A percentile compares a stretch with the other conserved stretches of the same genome.
phyloP scores from a whole-genome alignment of 2,888 invertebrate genomes.

The Bellardia pandia region DNA sequence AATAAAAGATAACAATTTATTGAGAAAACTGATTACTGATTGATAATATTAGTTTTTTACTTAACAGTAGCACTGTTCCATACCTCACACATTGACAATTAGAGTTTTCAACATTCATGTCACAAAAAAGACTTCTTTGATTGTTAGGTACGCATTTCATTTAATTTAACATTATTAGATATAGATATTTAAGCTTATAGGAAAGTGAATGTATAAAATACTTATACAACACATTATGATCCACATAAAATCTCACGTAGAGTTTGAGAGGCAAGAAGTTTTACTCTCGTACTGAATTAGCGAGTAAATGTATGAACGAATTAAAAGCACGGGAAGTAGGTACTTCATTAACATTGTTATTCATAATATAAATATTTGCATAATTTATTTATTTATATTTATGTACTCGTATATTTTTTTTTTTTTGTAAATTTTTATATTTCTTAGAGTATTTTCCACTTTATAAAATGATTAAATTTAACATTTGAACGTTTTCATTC shows the following conservation, averaged over 20 bases:
- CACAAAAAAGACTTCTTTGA: slow-evolving; percentile 5
- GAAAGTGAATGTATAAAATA: slow-evolving; percentile 23
- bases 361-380: slow-evolving; percentile 54
- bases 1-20: too few species aligned
- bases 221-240: neutral
- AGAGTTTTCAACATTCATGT: slow-evolving; percentile 18
- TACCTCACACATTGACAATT: neutral
- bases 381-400: slow-evolving; percentile 40
- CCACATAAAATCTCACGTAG: neutral
- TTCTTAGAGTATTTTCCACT: neutral
- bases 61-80: neutral
- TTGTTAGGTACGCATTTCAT: slow-evolving; percentile 12
- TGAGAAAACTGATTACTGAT: too few species aligned
- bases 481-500: neutral
- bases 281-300: neutral
- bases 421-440: too few species aligned
- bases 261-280: neutral
- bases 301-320: neutral
- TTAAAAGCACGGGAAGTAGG: neutral
- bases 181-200: slow-evolving; percentile 11
- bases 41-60: too few species aligned
- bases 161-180: neutral
- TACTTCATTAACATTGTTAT: slow-evolving; percentile 45
- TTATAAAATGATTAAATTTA: slow-evolving; percentile 28
- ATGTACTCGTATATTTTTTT: too few species aligned